phyloP scores from a whole-genome alignment of 2,113 vertebrate genomes.

The Cinclus cinclus region DNA sequence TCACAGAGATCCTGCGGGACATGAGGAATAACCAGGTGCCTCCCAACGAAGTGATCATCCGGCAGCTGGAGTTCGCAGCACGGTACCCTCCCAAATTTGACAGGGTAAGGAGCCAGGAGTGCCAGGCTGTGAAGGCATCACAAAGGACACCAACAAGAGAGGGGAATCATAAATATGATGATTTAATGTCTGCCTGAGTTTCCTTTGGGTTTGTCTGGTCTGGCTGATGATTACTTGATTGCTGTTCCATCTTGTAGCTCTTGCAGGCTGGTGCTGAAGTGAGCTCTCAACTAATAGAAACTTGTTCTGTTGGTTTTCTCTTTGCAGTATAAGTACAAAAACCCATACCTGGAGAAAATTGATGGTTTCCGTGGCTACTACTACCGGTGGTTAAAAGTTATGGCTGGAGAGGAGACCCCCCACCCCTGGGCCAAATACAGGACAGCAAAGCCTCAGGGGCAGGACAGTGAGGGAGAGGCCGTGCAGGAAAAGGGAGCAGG shows the following conservation, averaged over 20 bases:
- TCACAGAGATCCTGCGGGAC: conserved; percentile 81
- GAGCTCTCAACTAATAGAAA: neutral
- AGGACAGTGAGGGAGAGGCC: neutral
- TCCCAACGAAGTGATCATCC: conserved; percentile 89
- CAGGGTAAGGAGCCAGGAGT: conserved; percentile 70
- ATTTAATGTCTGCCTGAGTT: neutral
- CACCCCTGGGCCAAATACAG: conserved; percentile 83
- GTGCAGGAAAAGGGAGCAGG: neutral
- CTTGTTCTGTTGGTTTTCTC: neutral
- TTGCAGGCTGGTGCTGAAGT: neutral
- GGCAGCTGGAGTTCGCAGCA: conserved; percentile 89
- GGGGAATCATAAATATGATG: accelerated
- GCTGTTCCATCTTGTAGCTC: neutral
- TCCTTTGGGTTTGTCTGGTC: neutral
- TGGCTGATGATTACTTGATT: neutral
- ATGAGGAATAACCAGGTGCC: conserved; percentile 81
- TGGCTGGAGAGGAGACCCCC: conserved; percentile 81
- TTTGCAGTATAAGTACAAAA: conserved; percentile 86
- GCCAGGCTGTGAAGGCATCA: neutral
- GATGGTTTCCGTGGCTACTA: conserved; percentile 94
- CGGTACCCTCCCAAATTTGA: conserved; percentile 89
- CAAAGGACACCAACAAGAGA: neutral
- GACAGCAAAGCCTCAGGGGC: neutral
- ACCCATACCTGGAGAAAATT: conserved; percentile 89
- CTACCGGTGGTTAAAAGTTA: conserved; percentile 84